Conservation (phyloP, 2,888 invertebrate species). For the Erebia epiphron region DNA sequence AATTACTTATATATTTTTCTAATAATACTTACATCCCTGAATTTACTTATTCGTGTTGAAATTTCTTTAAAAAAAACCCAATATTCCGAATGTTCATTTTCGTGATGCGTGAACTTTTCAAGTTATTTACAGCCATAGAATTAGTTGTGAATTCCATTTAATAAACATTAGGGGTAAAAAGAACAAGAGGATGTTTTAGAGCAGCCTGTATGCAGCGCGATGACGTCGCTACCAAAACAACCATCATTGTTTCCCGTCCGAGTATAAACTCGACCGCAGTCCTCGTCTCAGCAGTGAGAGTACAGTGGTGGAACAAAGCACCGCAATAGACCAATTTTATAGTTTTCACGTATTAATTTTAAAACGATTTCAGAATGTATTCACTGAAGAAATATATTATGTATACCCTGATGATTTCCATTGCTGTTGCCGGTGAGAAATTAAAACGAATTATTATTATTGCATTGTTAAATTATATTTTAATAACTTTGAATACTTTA, state of each 20-base stretch:
- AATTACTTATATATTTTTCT: too few relatives aligned
- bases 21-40: too few relatives aligned
- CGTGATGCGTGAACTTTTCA: not conserved
- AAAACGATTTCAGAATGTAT: conserved; percentile 42
- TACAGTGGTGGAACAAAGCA: conserved; percentile 23
- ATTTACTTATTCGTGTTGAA: too few relatives aligned
- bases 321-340: conserved; percentile 1
- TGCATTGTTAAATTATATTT: not conserved
- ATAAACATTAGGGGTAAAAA: conserved; percentile 6
- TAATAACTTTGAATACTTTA: conserved; percentile 4
- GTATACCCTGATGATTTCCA: conserved; percentile 60
- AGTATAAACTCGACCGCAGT: conserved; percentile 50
- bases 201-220: conserved; percentile 40
- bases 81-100: too few relatives aligned
- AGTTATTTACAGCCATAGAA: not conserved
- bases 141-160: not conserved
- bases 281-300: conserved; percentile 34
- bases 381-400: conserved; percentile 51
- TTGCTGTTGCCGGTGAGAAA: conserved; percentile 59
- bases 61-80: too few relatives aligned
- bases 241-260: conserved; percentile 47
- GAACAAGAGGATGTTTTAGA: conserved; percentile 32
- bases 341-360: not conserved
- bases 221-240: conserved; percentile 50
- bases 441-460: not conserved